phyloP scores from a whole-genome alignment of 2,888 invertebrate species.

The Dorcus hopei region DNA sequence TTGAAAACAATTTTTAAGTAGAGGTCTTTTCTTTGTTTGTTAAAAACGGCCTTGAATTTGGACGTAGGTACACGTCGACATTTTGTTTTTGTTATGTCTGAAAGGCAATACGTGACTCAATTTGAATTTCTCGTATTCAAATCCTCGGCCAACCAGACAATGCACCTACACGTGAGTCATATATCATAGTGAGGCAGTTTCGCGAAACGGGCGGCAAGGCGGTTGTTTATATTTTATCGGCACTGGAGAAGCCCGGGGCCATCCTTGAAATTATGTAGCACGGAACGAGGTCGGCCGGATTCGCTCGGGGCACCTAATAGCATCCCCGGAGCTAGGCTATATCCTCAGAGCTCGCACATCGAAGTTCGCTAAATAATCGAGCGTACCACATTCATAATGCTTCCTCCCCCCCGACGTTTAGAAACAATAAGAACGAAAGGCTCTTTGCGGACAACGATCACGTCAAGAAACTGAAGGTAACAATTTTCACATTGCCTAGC shows the following conservation, averaged over 20 bases:
- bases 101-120: constrained; percentile 8
- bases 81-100: no score
- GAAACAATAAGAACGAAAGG: no score
- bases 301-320: constrained; percentile 33
- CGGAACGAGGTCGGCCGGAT: constrained; percentile 40
- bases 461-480: no score
- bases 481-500: no score
- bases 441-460: no score
- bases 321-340: constrained; percentile 33
- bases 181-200: constrained; percentile 33
- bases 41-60: no score
- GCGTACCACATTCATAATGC: no score
- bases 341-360: constrained; percentile 24
- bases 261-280: constrained; percentile 40
- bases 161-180: constrained; percentile 20
- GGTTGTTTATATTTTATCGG: constrained; percentile 40
- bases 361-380: constrained; percentile 16
- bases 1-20: no score
- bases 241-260: constrained; percentile 32
- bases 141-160: constrained; percentile 2
- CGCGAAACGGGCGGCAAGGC: constrained; percentile 31
- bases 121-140: constrained; percentile 4
- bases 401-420: no score
- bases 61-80: no score
- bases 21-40: no score